Conservation (phyloP, 2,888 invertebrate species). For the Epiblema foenella region DNA sequence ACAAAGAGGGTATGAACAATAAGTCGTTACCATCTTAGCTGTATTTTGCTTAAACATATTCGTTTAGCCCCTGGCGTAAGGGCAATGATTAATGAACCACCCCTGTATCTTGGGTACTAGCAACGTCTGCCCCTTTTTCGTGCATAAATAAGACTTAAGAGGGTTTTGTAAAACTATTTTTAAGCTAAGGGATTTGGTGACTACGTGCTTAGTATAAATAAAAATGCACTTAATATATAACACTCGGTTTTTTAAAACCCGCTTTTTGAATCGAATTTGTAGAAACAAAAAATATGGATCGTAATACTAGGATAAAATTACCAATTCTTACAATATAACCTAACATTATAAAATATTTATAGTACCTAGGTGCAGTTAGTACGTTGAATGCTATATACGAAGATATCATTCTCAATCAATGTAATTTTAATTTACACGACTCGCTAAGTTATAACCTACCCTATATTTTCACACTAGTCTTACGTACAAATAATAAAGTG, state of each 20-base stretch:
- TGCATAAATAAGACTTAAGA: constrained; percentile 64
- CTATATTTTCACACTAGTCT: background rate
- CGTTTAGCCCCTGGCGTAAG: constrained; percentile 71
- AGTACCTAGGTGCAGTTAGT: no score
- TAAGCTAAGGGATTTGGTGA: constrained; percentile 39
- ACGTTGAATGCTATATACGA: no score
- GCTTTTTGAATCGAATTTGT: no score
- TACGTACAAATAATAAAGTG: constrained; percentile 18
- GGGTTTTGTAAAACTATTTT: constrained; percentile 44
- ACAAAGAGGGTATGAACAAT: constrained; percentile 58
- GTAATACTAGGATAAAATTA: no score
- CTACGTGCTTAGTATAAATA: constrained; percentile 24
- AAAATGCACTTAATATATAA: constrained; percentile 11
- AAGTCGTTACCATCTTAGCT: constrained; percentile 69
- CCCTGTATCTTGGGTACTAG: constrained; percentile 59
- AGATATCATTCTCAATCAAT: no score
- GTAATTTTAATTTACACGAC: no score
- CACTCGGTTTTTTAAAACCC: background rate
- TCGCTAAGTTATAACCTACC: no score
- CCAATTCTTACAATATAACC: no score
- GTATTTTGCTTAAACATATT: constrained; percentile 74
- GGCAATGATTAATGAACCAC: constrained; percentile 79
- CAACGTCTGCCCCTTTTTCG: constrained; percentile 62
- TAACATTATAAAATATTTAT: no score
- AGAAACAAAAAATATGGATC: no score